phyloP scores from a whole-genome alignment of 1,140 invertebrate species.

The Cotesia vestalis region DNA sequence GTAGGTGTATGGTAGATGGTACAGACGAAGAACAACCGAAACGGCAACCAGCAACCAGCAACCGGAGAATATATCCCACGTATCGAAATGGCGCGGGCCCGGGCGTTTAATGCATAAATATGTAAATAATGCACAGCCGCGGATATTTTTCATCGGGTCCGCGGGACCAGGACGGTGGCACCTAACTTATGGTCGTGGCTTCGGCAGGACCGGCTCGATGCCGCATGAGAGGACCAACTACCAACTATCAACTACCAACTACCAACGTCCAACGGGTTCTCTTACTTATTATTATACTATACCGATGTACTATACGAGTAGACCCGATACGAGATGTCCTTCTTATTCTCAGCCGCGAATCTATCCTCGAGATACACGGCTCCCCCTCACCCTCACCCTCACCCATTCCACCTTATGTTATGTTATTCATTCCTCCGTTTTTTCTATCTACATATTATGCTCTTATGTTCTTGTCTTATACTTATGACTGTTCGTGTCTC shows the following conservation, averaged over 20 bases:
- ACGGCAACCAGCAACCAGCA: constrained; percentile 20
- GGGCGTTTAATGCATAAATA: constrained; percentile 60
- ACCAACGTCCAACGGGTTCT: no score
- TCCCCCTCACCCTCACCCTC: constrained; percentile 18
- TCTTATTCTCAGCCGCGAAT: constrained; percentile 6
- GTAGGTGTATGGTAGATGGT: neutral
- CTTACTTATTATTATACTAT: neutral
- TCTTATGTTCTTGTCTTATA: no score
- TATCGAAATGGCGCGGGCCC: constrained; percentile 36
- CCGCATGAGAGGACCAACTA: constrained; percentile 31
- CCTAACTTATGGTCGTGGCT: constrained; percentile 57
- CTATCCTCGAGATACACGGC: constrained; percentile 11
- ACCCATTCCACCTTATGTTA: constrained; percentile 10
- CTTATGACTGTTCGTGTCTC: no score
- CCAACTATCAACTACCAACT: neutral
- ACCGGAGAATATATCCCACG: constrained; percentile 45
- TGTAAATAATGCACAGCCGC: constrained; percentile 58
- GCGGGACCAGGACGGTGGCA: constrained; percentile 48
- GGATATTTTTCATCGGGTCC: constrained; percentile 55
- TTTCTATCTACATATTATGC: neutral
- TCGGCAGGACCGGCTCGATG: constrained; percentile 42
- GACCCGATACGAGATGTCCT: neutral
- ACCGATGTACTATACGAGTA: no score
- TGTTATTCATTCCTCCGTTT: constrained; percentile 18
- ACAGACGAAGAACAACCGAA: constrained; percentile 26